phyloP scores from a whole-genome alignment of 2,797 vertebrate genomes.

The Rhinichthys osculus region DNA sequence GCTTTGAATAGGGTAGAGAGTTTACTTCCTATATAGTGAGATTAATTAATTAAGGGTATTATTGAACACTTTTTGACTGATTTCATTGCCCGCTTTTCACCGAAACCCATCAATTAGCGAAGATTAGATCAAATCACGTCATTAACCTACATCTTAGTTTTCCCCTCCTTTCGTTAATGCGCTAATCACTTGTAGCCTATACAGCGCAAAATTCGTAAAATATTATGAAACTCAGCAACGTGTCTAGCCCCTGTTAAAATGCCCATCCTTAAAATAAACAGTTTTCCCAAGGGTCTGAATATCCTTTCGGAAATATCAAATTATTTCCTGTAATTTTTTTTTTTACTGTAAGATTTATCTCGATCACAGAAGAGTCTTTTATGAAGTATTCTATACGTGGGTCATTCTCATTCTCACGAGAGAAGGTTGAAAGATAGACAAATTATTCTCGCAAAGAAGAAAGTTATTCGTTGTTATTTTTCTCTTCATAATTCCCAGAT shows the following conservation, averaged over 20 bases:
- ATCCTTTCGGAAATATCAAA: neutral
- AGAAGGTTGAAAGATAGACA: constrained; percentile 49
- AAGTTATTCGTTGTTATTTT: constrained; percentile 41
- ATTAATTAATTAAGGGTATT: neutral
- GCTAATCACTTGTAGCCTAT: constrained; percentile 14
- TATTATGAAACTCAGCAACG: neutral
- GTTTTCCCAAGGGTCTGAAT: neutral
- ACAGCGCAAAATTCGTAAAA: neutral
- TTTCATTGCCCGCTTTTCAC: constrained; percentile 11
- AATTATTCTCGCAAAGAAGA: constrained; percentile 30
- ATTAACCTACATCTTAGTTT: constrained; percentile 47
- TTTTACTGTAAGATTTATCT: constrained; percentile 50
- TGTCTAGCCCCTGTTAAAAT: neutral
- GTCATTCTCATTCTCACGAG: constrained; percentile 39
- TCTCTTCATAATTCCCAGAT: neutral
- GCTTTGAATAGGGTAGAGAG: neutral
- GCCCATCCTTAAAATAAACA: constrained; percentile 32
- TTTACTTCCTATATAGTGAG: neutral
- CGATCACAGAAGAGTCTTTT: neutral
- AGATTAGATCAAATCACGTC: constrained; percentile 51
- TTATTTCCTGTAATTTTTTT: too few species aligned
- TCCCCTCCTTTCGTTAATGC: neutral
- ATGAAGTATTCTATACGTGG: constrained; percentile 30
- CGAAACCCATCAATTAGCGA: constrained; percentile 62
- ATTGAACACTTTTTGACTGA: neutral